Evolutionary conservation across 2,797 vertebrate species (phyloP), one percentile per base, ranked within the genome.

Genomic region (Typhlichthys subterraneus): DNA sequence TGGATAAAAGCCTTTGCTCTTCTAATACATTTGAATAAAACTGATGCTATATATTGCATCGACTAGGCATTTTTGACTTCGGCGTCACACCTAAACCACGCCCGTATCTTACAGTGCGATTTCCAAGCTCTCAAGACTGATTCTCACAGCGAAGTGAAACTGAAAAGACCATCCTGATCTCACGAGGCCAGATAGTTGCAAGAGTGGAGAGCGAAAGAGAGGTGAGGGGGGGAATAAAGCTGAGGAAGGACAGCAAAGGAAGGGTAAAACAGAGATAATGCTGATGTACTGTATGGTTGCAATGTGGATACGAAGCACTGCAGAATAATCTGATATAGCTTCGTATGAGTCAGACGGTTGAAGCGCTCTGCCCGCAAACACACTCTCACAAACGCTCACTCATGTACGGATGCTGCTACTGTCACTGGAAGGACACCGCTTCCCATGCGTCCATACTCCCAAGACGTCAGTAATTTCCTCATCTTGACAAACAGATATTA

Each of bases 271-370:
- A 66, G 38, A 73, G 59, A 74, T 67, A 76, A 72, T 17, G 69
- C 65, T 79, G 72, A 65, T 45, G 42, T 65, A 61, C 66, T 63
- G 81, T 82, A 75, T 81, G 77, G 73, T 66, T 54, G 61, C 78
- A 80, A 61, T 49, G n/a, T 64, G 70, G 75, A 83, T 86, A 69
- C 79, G 45, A 76, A 63, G 53, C 65, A 70, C 71, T 77, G 77
- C 14, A 67, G 64, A 70, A 73, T 73, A 83, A 84, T 83, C 66
- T 9, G 8, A 38, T 8, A 87, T 73, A 74, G 71, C 63, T 73
- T 83, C 46, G 50, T 67, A 62, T 76, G 23, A 63, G 48, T 10
- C 33, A 51, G 57, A 50, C 15, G 59, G 4, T 59, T 59, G 31
- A 61, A 66, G 50, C 45, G 60, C 33, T 55, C 50, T 51, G 33